Evolutionary conservation across 64 coral and sea anemone genomes (phyloP).

Genomic region (Platygyra sinensis): DNA sequence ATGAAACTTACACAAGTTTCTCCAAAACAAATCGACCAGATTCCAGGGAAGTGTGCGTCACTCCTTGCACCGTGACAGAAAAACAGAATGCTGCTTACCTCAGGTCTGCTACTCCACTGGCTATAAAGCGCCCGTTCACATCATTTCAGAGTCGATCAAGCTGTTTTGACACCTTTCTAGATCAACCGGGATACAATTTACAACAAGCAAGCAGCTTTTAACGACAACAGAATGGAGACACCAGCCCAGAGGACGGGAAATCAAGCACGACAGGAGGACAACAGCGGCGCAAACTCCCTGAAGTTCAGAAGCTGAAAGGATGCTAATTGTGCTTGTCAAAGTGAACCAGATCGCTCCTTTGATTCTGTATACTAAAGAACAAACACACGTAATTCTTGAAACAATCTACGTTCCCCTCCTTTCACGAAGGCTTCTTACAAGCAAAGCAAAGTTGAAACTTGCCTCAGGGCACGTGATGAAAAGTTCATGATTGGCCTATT

Average conservation of each 20-base stretch:
- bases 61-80: slow-evolving; percentile 33
- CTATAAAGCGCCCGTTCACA: neutral
- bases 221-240: slow-evolving; percentile 19
- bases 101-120: neutral
- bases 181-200: neutral
- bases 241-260: slow-evolving; percentile 9
- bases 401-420: slow-evolving; percentile 40
- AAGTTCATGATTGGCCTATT: slow-evolving; percentile 78
- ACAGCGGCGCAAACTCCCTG: neutral
- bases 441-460: slow-evolving; percentile 84
- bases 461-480: slow-evolving; percentile 83
- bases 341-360: slow-evolving; percentile 1
- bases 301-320: neutral
- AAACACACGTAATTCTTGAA: slow-evolving; percentile 13
- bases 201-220: slow-evolving; percentile 3
- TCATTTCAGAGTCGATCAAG: neutral
- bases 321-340: neutral
- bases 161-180: neutral
- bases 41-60: slow-evolving; percentile 59
- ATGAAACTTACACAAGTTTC: slow-evolving; percentile 9
- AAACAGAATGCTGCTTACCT: neutral
- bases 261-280: neutral
- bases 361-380: slow-evolving; percentile 6
- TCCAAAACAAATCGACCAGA: slow-evolving; percentile 19
- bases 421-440: slow-evolving; percentile 71